Conservation (phyloP, 2,797 vertebrate species). For the Acanthiza pusilla region DNA sequence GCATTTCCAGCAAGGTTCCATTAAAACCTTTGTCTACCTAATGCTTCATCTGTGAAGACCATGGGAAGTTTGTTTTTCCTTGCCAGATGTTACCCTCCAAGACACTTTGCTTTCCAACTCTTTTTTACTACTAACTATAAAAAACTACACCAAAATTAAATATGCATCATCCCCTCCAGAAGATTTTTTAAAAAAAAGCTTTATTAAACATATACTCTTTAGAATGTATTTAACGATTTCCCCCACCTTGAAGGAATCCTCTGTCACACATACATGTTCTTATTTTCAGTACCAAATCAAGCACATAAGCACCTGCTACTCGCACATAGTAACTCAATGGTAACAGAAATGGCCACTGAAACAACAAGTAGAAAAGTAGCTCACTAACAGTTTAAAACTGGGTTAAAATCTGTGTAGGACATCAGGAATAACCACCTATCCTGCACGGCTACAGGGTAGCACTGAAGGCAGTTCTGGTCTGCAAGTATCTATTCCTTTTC, state of each 20-base stretch:
- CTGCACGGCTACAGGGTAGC: neutral
- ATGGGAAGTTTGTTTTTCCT: neutral
- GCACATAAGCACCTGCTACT: neutral
- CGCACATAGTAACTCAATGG: neutral
- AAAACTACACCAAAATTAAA: neutral
- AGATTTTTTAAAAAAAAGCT: neutral
- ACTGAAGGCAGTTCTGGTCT: neutral
- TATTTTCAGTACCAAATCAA: neutral
- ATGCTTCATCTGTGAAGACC: neutral
- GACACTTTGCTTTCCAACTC: neutral
- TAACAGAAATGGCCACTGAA: neutral
- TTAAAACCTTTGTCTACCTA: neutral
- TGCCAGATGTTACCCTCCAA: neutral
- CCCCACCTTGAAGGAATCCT: neutral
- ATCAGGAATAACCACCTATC: neutral
- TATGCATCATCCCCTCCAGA: neutral
- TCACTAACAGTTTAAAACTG: neutral
- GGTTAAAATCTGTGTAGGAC: neutral
- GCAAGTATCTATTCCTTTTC: neutral
- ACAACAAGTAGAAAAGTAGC: fast-evolving
- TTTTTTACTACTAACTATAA: neutral
- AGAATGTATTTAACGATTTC: neutral
- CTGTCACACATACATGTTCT: neutral
- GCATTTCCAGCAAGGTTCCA: neutral
- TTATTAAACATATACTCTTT: conserved; percentile 29